These are phyloP conservation scores for Tetanocera ferruginea DNA, from an alignment of 2,888 invertebrate species.

Conservation along the genomic window DNA sequence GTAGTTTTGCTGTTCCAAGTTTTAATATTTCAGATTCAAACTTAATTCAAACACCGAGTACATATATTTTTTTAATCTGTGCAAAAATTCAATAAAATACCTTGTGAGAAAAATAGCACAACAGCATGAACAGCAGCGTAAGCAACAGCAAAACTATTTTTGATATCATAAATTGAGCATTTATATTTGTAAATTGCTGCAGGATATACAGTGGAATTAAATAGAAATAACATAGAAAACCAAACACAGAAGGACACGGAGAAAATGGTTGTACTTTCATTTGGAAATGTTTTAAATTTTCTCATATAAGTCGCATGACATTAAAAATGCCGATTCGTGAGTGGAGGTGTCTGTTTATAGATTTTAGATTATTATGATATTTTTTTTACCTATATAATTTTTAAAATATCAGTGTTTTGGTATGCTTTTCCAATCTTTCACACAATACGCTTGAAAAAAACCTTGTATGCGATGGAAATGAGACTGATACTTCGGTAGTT, in stretches of 20 bases:
- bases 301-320: too few species aligned
- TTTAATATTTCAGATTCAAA: not conserved
- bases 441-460: too few species aligned
- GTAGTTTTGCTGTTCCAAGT: too few species aligned
- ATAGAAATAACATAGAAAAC: not conserved
- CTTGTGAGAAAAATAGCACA: not conserved
- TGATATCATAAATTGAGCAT: not conserved
- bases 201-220: not conserved
- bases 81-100: not conserved
- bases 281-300: not conserved
- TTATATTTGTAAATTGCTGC: not conserved
- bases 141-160: not conserved
- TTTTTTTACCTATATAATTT: too few species aligned
- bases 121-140: not conserved
- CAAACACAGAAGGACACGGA: not conserved
- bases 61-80: not conserved
- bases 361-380: too few species aligned
- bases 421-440: too few species aligned
- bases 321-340: too few species aligned
- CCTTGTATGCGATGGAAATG: too few species aligned
- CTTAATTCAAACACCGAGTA: not conserved
- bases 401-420: too few species aligned
- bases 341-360: too few species aligned
- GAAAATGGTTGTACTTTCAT: not conserved
- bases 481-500: too few species aligned